Conservation (phyloP, 2,888 invertebrate species). For the Megastigmus dorsalis region DNA sequence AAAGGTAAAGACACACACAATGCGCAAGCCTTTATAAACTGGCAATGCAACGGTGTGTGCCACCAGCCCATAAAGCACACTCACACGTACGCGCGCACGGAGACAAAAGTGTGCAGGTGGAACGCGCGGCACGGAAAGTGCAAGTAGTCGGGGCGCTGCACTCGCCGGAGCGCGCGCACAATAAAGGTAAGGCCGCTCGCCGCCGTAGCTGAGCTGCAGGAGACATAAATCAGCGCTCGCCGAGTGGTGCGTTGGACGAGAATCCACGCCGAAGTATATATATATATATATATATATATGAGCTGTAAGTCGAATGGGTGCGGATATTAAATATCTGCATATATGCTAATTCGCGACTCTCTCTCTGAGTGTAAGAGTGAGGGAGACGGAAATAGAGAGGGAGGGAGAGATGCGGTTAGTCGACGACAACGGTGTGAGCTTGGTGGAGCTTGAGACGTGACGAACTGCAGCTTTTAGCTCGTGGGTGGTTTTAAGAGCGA, state of each 20-base stretch:
- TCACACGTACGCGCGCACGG: no score
- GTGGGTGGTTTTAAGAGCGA: not conserved
- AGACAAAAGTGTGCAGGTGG: not conserved
- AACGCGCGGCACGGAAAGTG: slow-evolving; percentile 16
- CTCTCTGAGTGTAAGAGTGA: not conserved
- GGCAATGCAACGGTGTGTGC: no score
- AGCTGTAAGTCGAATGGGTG: slow-evolving; percentile 1
- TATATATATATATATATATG: not conserved
- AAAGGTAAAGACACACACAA: no score
- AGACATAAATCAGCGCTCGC: slow-evolving; percentile 29
- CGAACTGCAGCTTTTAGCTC: not conserved
- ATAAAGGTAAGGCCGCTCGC: no score
- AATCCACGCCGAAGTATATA: not conserved
- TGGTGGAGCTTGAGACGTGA: no score
- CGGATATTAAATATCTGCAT: slow-evolving; percentile 35
- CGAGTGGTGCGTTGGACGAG: slow-evolving; percentile 21
- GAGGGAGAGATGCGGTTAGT: not conserved
- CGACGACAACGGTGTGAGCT: no score
- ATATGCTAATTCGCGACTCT: no score
- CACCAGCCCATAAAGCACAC: no score
- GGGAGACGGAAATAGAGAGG: not conserved
- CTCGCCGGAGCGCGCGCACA: not conserved
- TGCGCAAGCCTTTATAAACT: no score
- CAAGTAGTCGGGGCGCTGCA: not conserved
- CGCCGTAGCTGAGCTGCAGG: not conserved